Base-by-base conservation (phyloP, 2,888 invertebrate species). In the Acrobasis suavella region DNA sequence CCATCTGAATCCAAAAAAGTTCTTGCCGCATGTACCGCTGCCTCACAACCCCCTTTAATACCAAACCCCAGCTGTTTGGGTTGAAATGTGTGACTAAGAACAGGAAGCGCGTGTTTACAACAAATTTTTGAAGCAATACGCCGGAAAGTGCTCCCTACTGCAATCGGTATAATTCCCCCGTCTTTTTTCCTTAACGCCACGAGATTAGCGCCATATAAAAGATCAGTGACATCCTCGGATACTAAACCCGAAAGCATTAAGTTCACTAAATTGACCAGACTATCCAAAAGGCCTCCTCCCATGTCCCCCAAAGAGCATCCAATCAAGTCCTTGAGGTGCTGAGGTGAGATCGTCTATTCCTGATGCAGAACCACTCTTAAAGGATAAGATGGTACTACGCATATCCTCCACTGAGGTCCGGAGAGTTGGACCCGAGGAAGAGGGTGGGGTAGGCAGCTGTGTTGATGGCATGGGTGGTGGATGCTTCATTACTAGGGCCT, bases 51-150 rank as follows among this genome's bases (percentile, higher is more conserved):
- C 14, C 49, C 49, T 15, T 49, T 49, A n/a, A 49, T n/a, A 7
- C 49, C 49, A 49, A 49, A 49, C n/a, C 49, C n/a, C 15, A 49
- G 49, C n/a, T 49, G n/a, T 12, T 49, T 15, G 2, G 14, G 49
- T 12, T 49, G 49, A 49, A 49, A 49, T n/a, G 1, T 49, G 49
- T 9, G 49, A 49, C 49, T 49, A 1, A 49, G 49, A n/a, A 49
- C 12, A 15, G 49, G n/a, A 49, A 49, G 12, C n/a, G 49, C 49
- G 15, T 49, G 7, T 49, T 49, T 9, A 72, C 16, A 61, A 62
- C n/a, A 71, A 70, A 58, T 49, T 49, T 49, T 49, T 49, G 49
- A 49, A n/a, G 49, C 49, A 49, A 49, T 49, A 49, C 49, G 39
- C 39, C 39, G 39, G 10, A 39, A 39, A 7, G 39, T 39, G 39